Evolutionary conservation across 2,113 vertebrate genomes (phyloP), one percentile per base, ranked within the genome.

Genomic region (Tragelaphus strepsiceros): DNA sequence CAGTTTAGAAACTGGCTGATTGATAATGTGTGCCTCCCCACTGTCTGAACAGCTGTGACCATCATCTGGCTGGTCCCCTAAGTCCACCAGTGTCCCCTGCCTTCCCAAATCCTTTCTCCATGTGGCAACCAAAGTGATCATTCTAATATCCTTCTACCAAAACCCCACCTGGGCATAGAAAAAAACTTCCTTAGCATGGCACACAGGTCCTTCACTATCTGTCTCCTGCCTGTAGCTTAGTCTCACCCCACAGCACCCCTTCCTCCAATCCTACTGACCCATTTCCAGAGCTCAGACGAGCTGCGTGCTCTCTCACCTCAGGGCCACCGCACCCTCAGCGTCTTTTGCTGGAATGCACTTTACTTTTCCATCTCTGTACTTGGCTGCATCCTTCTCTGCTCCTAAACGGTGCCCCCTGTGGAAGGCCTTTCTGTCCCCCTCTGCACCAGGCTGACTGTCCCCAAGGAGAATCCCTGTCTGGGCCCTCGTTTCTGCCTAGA

Each of bases 21-120:
- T 6, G 51, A 71, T 17, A 11, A 6, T 21, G 46, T 1, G 11
- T 17, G 0, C 26, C 56, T 84, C 39, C 19, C 0, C 24, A 6
- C 0, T 59, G 12, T 51, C 64, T 89, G 32, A 64, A 85, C 6
- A 43, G 22, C 28, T 59, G 14, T 22, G 89, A 89, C 53, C 86
- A 35, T 54, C 49, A 74, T 53, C 84, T 46, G 43, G 13, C 49
- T n/a, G 4, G 5, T 77, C n/a, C 22, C 17, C 58, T 30, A 8
- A 16, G 26, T 24, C 59, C n/a, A 35, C 46, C 8, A 2, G 32
- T 35, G 24, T 28, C 82, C n/a, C 32, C 80, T 53, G 22, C 12
- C 43, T 3, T 46, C n/a, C 77, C 24, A 11, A 30, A 49, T n/a
- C 49, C 62, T 84, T 6, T 22, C 39, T 64, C 53, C 30, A 28